These are phyloP conservation scores for Sturnus vulgaris DNA, from an alignment of 2,113 vertebrate genomes.

Conservation along the genomic window DNA sequence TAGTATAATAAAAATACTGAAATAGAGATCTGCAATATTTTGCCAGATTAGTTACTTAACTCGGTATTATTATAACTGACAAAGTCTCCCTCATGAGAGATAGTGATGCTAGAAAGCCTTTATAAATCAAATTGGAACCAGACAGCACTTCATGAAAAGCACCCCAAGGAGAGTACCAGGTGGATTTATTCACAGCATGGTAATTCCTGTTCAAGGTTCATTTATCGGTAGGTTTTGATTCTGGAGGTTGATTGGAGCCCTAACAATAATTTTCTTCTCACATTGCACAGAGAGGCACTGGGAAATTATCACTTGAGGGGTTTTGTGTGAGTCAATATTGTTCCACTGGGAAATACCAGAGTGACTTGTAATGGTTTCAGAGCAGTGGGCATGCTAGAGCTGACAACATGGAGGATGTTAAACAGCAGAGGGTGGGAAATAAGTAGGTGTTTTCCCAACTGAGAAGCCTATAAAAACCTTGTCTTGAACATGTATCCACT, in stretches of 20 bases:
- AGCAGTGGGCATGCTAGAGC: not conserved
- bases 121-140: not conserved
- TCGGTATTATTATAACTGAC: not conserved
- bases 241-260: not conserved
- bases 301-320: not conserved
- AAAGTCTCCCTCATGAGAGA: not conserved
- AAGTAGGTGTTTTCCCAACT: not conserved
- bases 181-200: not conserved
- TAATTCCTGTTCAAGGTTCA: not conserved
- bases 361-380: not conserved
- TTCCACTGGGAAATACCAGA: not conserved
- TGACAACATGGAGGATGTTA: not conserved
- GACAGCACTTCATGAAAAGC: not conserved
- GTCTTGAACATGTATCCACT: not conserved
- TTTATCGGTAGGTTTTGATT: not conserved
- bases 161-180: not conserved
- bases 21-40: not conserved
- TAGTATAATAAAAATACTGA: not conserved
- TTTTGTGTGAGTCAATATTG: not conserved
- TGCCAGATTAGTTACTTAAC: not conserved
- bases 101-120: not conserved
- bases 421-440: not conserved
- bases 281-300: no score
- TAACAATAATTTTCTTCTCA: not conserved
- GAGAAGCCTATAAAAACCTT: not conserved